A percentile compares a stretch with the other conserved stretches of the same genome.
These are phyloP conservation scores for Oligia fasciuncula DNA, from an alignment of 2,888 invertebrate genomes.

Conservation along the genomic window DNA sequence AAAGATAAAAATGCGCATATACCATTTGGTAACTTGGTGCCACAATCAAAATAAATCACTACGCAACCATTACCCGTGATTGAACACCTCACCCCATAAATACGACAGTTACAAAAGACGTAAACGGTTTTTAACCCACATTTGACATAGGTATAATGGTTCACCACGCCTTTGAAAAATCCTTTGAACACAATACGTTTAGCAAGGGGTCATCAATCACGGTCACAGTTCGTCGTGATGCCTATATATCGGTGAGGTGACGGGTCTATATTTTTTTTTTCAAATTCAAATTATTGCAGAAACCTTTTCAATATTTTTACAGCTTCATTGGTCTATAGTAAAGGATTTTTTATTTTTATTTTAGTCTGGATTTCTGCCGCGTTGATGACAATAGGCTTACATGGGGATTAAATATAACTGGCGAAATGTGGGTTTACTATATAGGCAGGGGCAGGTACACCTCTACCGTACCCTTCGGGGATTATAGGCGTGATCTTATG, in stretches of 20 bases:
- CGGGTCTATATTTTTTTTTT: slow-evolving; percentile 16
- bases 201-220: slow-evolving; percentile 59
- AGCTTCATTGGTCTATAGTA: not conserved
- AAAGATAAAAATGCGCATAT: not conserved
- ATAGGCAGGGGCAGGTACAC: not conserved
- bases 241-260: slow-evolving; percentile 38
- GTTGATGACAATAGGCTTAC: not conserved
- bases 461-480: not conserved
- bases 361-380: not conserved
- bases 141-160: slow-evolving; percentile 57
- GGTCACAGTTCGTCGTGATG: slow-evolving; percentile 46
- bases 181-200: slow-evolving; percentile 59
- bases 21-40: not conserved
- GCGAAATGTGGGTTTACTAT: not conserved
- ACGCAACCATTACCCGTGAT: slow-evolving; percentile 17
- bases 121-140: slow-evolving; percentile 53
- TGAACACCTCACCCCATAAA: slow-evolving; percentile 34
- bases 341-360: no score
- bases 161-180: slow-evolving; percentile 41
- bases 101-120: slow-evolving; percentile 43
- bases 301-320: slow-evolving; percentile 6
- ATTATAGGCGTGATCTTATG: not conserved
- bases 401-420: not conserved
- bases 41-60: slow-evolving; percentile 35
- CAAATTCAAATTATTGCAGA: not conserved